Conservation (phyloP, 2,797 vertebrate species). For the Cirrhinus mrigala region DNA sequence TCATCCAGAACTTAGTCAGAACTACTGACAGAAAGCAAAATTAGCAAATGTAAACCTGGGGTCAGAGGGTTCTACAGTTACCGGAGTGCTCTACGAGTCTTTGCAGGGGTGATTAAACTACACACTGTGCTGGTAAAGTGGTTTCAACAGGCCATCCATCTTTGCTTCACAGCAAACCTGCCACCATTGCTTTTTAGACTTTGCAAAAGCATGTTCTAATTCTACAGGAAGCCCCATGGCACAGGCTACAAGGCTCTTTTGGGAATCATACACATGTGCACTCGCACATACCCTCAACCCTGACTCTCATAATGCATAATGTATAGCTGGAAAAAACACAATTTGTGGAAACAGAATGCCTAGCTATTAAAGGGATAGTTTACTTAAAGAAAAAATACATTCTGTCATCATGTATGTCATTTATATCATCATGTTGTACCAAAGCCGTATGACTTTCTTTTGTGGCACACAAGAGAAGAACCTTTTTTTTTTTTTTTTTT, state of each 20-base stretch:
- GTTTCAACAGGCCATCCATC: constrained; percentile 74
- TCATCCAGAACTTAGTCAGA: constrained; percentile 59
- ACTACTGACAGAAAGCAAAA: constrained; percentile 63
- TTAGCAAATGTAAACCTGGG: constrained; percentile 33
- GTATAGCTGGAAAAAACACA: constrained; percentile 51
- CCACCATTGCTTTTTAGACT: constrained; percentile 28
- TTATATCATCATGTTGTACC: constrained; percentile 4
- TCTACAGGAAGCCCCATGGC: constrained; percentile 26
- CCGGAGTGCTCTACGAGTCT: constrained; percentile 55
- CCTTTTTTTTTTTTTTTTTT: background rate
- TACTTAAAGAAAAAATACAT: constrained; percentile 2
- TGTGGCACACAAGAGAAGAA: background rate
- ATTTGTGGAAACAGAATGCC: constrained; percentile 54
- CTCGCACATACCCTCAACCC: constrained; percentile 42
- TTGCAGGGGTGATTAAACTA: constrained; percentile 72
- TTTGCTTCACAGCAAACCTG: constrained; percentile 58
- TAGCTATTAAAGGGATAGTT: constrained; percentile 38
- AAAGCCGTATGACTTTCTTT: constrained; percentile 3
- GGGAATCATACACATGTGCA: constrained; percentile 46
- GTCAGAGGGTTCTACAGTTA: constrained; percentile 64
- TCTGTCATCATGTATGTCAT: constrained; percentile 20
- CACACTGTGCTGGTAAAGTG: constrained; percentile 70
- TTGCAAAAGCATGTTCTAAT: constrained; percentile 22
- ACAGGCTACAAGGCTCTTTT: constrained; percentile 34
- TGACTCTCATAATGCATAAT: constrained; percentile 63